Evolutionary conservation across 2,113 vertebrate genomes (phyloP).

Genomic region (Varanus komodoensis): DNA sequence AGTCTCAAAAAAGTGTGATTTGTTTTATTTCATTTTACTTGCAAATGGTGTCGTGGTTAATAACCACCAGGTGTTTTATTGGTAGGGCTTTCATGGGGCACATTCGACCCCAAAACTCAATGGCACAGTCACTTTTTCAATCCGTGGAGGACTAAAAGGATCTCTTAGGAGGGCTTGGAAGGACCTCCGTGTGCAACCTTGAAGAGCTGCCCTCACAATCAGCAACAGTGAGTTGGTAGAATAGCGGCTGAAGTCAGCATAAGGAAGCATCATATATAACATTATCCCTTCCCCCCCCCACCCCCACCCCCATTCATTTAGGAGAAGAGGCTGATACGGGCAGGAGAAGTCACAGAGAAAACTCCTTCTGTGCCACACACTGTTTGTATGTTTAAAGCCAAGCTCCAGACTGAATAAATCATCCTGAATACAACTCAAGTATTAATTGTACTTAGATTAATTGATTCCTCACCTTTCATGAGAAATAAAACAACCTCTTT

Average conservation of each 20-base stretch:
- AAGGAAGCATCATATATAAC: background rate
- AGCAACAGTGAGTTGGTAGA: too few relatives aligned
- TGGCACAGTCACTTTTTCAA: background rate
- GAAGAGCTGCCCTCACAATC: background rate
- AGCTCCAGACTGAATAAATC: constrained; percentile 58
- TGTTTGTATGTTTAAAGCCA: constrained; percentile 54
- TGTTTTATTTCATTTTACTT: too few relatives aligned
- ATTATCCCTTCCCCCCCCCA: background rate
- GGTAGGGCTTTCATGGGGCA: background rate
- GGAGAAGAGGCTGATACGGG: background rate
- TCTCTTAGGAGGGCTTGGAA: background rate
- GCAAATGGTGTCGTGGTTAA: background rate
- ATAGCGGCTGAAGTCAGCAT: background rate
- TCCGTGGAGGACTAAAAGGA: background rate
- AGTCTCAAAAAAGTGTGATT: too few relatives aligned
- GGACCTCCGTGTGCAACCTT: background rate
- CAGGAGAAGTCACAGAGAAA: constrained; percentile 16
- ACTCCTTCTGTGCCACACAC: constrained; percentile 2
- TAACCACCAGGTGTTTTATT: background rate
- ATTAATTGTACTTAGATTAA: constrained; percentile 65
- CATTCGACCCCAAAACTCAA: background rate
- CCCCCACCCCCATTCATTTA: constrained; percentile 5
- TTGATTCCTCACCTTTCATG: constrained; percentile 49
- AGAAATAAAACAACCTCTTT: constrained; percentile 44
- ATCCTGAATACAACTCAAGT: constrained; percentile 43